phyloP scores from a whole-genome alignment of 2,113 vertebrate species.

The Tragelaphus scriptus region DNA sequence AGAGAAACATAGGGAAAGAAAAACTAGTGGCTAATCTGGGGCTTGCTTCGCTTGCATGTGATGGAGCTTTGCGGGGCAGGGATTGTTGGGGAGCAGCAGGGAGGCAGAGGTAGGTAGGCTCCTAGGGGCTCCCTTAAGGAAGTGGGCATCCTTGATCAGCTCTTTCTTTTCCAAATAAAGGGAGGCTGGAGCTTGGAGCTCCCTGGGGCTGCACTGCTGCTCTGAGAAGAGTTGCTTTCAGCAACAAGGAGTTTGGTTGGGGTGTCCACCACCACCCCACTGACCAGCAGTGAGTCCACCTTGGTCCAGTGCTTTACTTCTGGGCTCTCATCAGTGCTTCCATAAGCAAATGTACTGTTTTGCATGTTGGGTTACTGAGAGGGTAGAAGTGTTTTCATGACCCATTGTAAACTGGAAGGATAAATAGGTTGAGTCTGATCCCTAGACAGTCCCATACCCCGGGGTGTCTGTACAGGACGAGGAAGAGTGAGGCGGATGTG shows the following conservation, averaged over 20 bases:
- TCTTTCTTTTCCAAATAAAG: background rate
- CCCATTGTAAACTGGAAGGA: slow-evolving; percentile 9
- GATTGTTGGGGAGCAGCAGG: background rate
- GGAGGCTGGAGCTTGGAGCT: background rate
- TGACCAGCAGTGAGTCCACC: background rate
- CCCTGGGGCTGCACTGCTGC: background rate
- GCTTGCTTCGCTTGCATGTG: slow-evolving; percentile 78
- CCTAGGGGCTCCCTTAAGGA: background rate
- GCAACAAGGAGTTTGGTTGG: background rate
- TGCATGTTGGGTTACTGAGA: background rate
- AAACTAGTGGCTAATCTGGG: slow-evolving; percentile 64
- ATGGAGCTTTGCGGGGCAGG: slow-evolving; percentile 42
- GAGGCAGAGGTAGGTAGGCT: background rate
- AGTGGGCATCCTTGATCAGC: background rate
- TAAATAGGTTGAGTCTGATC: background rate
- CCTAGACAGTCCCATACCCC: background rate
- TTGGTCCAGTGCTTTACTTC: background rate
- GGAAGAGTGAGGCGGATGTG: background rate
- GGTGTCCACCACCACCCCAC: background rate
- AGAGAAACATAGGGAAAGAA: slow-evolving; percentile 69
- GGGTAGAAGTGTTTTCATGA: background rate
- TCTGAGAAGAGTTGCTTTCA: background rate
- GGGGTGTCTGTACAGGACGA: background rate
- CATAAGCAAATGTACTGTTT: background rate
- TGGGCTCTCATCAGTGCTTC: background rate